These are phyloP conservation scores for Xenotilapia flavipinnis DNA, from an alignment of 2,113 vertebrate genomes.

Conservation along the genomic window DNA sequence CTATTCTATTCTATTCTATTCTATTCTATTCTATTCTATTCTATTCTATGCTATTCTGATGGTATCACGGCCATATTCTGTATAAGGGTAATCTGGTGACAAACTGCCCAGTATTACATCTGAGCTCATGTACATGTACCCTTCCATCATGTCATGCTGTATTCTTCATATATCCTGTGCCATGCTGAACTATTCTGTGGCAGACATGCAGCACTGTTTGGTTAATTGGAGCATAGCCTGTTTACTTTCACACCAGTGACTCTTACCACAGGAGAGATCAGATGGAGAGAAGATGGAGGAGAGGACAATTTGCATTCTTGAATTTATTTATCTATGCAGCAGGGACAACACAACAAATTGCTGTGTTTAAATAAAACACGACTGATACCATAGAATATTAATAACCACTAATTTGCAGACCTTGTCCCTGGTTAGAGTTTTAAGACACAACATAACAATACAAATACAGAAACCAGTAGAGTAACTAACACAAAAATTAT, in stretches of 20 bases:
- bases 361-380: neutral
- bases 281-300: constrained; percentile 11
- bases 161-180: neutral
- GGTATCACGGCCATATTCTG: neutral
- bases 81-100: neutral
- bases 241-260: constrained; percentile 64
- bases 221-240: constrained; percentile 59
- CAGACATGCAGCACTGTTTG: neutral
- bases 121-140: neutral
- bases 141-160: neutral
- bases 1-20: neutral
- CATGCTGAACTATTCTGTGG: neutral
- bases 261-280: constrained; percentile 7
- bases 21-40: neutral
- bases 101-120: neutral
- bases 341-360: neutral
- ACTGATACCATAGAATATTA: neutral
- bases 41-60: neutral
- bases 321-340: neutral
- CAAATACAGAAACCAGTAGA: neutral
- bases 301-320: neutral
- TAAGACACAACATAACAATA: neutral
- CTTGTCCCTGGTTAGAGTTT: neutral
- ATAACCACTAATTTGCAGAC: neutral
- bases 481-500: neutral